phyloP scores from a whole-genome alignment of 1,140 invertebrate species.

The Brachionus plicatilis region DNA sequence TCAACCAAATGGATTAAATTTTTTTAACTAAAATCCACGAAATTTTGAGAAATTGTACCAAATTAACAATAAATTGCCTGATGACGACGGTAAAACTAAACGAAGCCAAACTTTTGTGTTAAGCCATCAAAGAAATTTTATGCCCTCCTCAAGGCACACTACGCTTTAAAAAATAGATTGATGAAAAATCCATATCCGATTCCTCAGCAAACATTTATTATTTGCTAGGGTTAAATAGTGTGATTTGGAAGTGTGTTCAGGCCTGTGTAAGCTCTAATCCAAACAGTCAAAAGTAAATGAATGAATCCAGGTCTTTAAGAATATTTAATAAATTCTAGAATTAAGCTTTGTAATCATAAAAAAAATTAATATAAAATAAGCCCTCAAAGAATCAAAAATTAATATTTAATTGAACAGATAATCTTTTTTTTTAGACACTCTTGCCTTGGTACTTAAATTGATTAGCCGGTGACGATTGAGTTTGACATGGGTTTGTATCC shows the following conservation, averaged over 20 bases:
- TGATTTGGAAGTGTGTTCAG: neutral
- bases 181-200: neutral
- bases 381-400: neutral
- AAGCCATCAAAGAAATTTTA: neutral
- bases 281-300: neutral
- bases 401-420: neutral
- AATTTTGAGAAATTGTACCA: neutral
- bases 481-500: neutral
- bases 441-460: neutral
- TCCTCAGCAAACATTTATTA: neutral
- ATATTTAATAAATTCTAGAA: neutral
- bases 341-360: neutral
- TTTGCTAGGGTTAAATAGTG: neutral
- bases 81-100: neutral
- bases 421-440: neutral
- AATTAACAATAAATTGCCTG: neutral
- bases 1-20: neutral
- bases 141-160: neutral
- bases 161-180: neutral
- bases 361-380: neutral
- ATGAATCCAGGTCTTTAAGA: neutral
- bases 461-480: neutral
- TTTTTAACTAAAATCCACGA: neutral
- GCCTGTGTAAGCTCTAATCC: neutral
- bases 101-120: slow-evolving; percentile 11